A percentile compares a stretch with the other conserved stretches of the same genome.
phyloP scores from a whole-genome alignment of 2,888 invertebrate species.

The Ormyrus rosae region DNA sequence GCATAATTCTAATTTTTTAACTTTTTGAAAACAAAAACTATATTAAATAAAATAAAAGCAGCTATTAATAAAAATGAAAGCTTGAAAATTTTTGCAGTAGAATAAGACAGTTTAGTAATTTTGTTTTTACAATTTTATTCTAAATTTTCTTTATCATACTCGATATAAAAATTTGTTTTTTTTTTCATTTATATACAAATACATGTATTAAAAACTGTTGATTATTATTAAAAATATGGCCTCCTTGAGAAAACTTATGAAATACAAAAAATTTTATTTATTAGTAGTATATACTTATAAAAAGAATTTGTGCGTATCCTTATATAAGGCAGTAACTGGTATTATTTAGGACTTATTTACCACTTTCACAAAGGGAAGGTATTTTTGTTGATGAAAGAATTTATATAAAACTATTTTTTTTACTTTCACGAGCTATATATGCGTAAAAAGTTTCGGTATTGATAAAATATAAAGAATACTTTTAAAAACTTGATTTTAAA shows the following conservation, averaged over 20 bases:
- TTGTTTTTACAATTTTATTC: too few species aligned
- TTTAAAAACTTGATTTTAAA: too few species aligned
- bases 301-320: conserved; percentile 9
- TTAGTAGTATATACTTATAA: background rate
- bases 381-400: background rate
- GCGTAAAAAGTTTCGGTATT: too few species aligned
- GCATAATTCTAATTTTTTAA: conserved; percentile 1
- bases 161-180: background rate
- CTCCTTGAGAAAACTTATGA: too few species aligned
- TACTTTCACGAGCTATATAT: conserved; percentile 26
- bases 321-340: conserved; percentile 29
- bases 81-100: too few species aligned
- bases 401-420: background rate
- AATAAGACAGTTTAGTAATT: too few species aligned
- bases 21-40: too few species aligned
- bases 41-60: too few species aligned
- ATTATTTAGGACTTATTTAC: background rate
- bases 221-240: background rate
- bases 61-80: too few species aligned
- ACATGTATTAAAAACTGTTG: background rate
- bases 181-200: background rate
- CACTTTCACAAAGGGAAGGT: background rate
- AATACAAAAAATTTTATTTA: too few species aligned
- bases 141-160: conserved; percentile 12
- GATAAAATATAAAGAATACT: too few species aligned